Conservation (phyloP, 2,797 vertebrate species). For the Phrynocephalus vlangalii region DNA sequence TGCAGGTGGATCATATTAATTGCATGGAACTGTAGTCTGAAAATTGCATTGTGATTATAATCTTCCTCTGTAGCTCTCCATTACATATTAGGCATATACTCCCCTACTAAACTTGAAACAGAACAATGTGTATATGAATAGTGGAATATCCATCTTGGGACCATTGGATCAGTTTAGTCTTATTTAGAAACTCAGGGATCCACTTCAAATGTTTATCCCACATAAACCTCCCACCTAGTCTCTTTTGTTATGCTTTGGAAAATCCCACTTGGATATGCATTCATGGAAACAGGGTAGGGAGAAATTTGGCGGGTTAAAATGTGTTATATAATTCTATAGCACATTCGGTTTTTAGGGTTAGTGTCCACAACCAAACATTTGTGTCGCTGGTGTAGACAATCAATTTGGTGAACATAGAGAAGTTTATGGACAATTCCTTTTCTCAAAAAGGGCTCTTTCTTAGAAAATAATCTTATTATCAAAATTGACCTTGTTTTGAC, state of each 20-base stretch:
- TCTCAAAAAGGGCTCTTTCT: neutral
- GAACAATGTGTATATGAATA: neutral
- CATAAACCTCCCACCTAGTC: neutral
- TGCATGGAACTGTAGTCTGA: neutral
- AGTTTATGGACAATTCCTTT: neutral
- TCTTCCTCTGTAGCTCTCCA: neutral
- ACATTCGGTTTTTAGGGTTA: neutral
- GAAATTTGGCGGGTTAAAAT: neutral
- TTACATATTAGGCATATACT: neutral
- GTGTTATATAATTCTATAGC: neutral
- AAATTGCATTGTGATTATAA: neutral
- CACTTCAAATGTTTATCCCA: neutral
- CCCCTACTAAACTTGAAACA: neutral
- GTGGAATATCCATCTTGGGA: neutral
- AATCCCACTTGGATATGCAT: neutral
- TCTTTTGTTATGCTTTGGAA: neutral
- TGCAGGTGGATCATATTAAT: neutral
- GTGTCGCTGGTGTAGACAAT: neutral
- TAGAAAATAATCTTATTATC: neutral
- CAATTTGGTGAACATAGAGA: neutral
- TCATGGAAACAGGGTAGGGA: neutral
- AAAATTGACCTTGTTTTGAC: neutral
- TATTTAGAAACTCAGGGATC: neutral
- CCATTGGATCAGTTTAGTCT: neutral
- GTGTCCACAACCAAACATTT: neutral